Evolutionary conservation across 2,113 vertebrate genomes (phyloP).

Genomic region (Plecturocebus donacophilus): DNA sequence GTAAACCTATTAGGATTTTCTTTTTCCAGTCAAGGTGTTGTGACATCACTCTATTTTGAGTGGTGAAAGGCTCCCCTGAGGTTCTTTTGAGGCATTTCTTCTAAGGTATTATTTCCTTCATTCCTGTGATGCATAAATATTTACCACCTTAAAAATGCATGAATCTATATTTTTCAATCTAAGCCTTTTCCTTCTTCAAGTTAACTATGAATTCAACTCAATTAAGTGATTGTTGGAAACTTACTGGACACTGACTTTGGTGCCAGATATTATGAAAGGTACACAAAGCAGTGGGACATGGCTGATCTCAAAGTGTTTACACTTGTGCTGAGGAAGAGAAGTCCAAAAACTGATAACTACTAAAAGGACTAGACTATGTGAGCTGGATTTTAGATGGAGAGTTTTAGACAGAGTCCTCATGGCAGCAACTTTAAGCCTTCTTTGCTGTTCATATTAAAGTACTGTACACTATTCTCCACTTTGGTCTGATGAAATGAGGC

Average conservation of each 20-base stretch:
- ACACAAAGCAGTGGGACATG: neutral
- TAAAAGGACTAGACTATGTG: neutral
- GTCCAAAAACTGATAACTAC: neutral
- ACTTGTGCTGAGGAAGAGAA: neutral
- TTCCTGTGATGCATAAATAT: conserved; percentile 5
- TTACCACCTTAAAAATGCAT: neutral
- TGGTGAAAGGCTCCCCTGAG: neutral
- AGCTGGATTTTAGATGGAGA: neutral
- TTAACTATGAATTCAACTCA: conserved; percentile 27
- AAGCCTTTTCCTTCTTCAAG: conserved; percentile 5
- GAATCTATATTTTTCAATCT: conserved; percentile 32
- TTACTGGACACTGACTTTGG: neutral
- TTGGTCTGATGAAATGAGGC: neutral
- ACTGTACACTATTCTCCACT: neutral
- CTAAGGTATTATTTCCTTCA: conserved; percentile 31
- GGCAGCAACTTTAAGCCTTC: neutral
- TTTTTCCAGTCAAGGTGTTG: conserved; percentile 39
- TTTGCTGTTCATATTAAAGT: conserved; percentile 12
- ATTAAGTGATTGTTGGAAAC: neutral
- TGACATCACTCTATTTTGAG: conserved; percentile 9
- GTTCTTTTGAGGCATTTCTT: neutral
- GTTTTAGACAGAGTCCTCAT: neutral
- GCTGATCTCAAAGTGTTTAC: neutral
- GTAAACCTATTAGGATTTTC: conserved; percentile 26
- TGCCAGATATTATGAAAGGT: neutral